Percentiles rank a stretch among this genome's conserved stretches.
Conservation (phyloP, 2,113 vertebrate species). For the Salvelinus sp. region DNA sequence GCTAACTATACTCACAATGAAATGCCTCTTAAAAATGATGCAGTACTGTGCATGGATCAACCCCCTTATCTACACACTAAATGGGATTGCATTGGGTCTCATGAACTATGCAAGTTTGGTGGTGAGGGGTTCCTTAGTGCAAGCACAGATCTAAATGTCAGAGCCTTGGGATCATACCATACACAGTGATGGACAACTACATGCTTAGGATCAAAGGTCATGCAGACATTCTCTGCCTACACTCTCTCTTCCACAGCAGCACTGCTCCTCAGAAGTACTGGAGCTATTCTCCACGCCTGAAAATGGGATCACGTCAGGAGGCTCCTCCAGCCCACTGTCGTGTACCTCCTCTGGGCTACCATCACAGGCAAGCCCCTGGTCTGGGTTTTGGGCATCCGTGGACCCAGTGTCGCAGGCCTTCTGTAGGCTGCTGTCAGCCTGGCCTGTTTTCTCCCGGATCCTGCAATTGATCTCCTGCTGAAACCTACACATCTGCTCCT, state of each 20-base stretch:
- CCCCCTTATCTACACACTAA: no score
- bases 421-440: conserved; percentile 60
- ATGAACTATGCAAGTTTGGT: no score
- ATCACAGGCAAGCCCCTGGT: conserved; percentile 39
- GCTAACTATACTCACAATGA: not conserved
- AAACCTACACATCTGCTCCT: conserved; percentile 97
- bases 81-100: no score
- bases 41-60: no score
- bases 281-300: not conserved
- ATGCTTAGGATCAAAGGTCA: conserved; percentile 53
- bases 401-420: conserved; percentile 52
- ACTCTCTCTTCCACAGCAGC: conserved; percentile 76
- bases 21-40: no score
- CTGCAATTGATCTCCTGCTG: conserved; percentile 94
- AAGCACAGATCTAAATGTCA: not conserved
- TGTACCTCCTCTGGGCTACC: conserved; percentile 54
- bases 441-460: conserved; percentile 87
- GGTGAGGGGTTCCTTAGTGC: not conserved
- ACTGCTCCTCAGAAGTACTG: conserved; percentile 68
- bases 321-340: not conserved
- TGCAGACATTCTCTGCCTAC: conserved; percentile 82
- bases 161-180: conserved; percentile 15
- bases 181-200: conserved; percentile 20
- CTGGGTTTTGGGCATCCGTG: conserved; percentile 39
- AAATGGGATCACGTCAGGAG: not conserved